A percentile compares a stretch with the other conserved stretches of the same genome.
These are phyloP conservation scores for Hermaeophaga mercurialis DNA, from an alignment of 2,888 invertebrate species.

Conservation along the genomic window DNA sequence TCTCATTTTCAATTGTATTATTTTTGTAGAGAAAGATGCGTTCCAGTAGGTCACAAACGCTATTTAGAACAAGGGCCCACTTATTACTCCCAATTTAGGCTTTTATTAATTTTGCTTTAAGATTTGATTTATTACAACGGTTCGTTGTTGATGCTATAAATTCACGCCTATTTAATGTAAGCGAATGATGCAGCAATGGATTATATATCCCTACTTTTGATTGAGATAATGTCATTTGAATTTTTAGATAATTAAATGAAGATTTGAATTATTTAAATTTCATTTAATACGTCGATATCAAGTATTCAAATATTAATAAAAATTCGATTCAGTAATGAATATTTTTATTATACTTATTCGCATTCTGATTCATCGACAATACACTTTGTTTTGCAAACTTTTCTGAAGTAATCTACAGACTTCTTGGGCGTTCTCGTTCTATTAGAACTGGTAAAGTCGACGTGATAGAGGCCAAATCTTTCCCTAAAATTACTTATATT, in stretches of 20 bases:
- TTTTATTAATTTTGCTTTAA: constrained; percentile 13
- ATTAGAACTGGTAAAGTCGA: constrained; percentile 66
- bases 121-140: constrained; percentile 12
- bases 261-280: too few species aligned
- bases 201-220: too few species aligned
- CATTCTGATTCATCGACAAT: constrained; percentile 46
- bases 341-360: too few species aligned
- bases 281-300: too few species aligned
- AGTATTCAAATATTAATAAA: too few species aligned
- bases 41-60: constrained; percentile 1
- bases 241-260: too few species aligned
- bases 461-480: constrained; percentile 71
- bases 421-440: constrained; percentile 68
- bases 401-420: constrained; percentile 64
- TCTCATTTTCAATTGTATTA: constrained; percentile 58
- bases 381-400: constrained; percentile 57
- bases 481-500: too few species aligned
- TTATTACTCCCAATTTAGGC: constrained; percentile 1
- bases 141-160: constrained; percentile 5
- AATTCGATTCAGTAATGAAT: too few species aligned
- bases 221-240: too few species aligned
- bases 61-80: constrained; percentile 5
- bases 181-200: background rate
- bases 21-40: background rate
- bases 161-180: constrained; percentile 13